These are phyloP conservation scores for Axinella damicornis DNA, from an alignment of 37 sponge, comb jelly and placozoan genomes.

Conservation along the genomic window DNA sequence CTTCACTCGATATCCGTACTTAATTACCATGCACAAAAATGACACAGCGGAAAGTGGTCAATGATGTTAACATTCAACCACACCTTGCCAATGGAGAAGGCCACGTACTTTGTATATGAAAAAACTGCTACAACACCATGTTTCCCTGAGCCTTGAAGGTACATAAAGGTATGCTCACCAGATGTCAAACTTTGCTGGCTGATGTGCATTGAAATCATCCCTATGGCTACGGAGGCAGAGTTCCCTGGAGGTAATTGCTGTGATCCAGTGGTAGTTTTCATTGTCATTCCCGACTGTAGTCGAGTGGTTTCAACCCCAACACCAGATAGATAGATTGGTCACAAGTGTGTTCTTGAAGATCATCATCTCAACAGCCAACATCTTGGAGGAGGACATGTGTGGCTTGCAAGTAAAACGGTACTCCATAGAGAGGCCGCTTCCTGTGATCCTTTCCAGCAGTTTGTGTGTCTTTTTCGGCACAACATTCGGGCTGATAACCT, in stretches of 20 bases:
- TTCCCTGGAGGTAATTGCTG: conserved; percentile 62
- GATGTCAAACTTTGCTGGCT: conserved; percentile 94
- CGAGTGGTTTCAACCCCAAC: conserved; percentile 57
- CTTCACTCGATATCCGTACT: too few species aligned
- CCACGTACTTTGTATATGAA: too few species aligned
- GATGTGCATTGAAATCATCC: conserved; percentile 96
- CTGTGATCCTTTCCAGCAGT: conserved; percentile 74
- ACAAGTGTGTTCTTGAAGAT: conserved; percentile 72
- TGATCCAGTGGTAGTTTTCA: conserved; percentile 42
- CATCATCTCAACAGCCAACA: conserved; percentile 83
- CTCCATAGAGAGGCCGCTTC: conserved; percentile 72
- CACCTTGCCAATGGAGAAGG: too few species aligned
- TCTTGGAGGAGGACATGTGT: conserved; percentile 73
- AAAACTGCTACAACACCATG: too few species aligned
- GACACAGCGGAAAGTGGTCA: too few species aligned
- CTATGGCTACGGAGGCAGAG: conserved; percentile 60
- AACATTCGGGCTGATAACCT: conserved; percentile 32
- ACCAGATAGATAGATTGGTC: conserved; percentile 24
- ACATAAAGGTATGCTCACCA: conserved; percentile 51
- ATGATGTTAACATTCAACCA: too few species aligned
- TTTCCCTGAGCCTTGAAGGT: too few species aligned
- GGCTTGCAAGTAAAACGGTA: conserved; percentile 78
- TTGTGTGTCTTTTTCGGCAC: conserved; percentile 60
- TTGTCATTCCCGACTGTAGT: conserved; percentile 80
- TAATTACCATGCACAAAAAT: too few species aligned